Evolutionary conservation across 2,113 vertebrate species (phyloP), one percentile per base, ranked within the genome.

Genomic region (Lutjanus erythropterus): DNA sequence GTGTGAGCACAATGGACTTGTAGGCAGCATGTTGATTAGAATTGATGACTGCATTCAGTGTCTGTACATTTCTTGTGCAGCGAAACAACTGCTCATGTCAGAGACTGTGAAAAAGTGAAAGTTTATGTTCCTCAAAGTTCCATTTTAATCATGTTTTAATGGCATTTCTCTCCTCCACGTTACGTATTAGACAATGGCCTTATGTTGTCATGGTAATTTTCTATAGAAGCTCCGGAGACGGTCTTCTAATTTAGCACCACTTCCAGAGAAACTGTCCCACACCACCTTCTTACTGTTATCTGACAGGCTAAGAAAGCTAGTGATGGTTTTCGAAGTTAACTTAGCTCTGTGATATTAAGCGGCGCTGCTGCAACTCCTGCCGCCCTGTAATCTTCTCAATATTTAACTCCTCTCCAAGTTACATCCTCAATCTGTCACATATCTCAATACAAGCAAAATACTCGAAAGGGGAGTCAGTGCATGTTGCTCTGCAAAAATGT

Each of bases 11-110:
- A 89, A 87, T 69, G 79, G 88, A 88, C 81, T 87, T 14, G 71
- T n/a, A 76, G 67, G 84, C 86, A 19, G 62, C 58, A 9, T 62
- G 83, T 65, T 87, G 91, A 92, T 93, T 78, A 83, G 79, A 91
- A 90, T 62, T 87, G 85, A 91, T 85, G 82, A 87, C 86, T 87
- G 71, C 80, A 39, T 86, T 84, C 42, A 31, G 39, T 50, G 72
- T 62, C 75, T 75, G 72, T 52, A 66, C 42, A n/a, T 78, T 71
- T 50, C 46, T 27, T 41, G 61, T 39, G 70, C 14, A 29, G 23
- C 29, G 11, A 59, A 67, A 74, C 31, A 11, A 27, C 71, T 52
- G 46, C 42, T 41, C 29, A 23, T 23, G 33, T 15, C 6, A 0
- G 42, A 27, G 33, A 29, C 6, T 2, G 42, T 11, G 58, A 33